phyloP scores from a whole-genome alignment of 37 sponge, comb jelly and placozoan genomes.

The Eunapius fragilis region DNA sequence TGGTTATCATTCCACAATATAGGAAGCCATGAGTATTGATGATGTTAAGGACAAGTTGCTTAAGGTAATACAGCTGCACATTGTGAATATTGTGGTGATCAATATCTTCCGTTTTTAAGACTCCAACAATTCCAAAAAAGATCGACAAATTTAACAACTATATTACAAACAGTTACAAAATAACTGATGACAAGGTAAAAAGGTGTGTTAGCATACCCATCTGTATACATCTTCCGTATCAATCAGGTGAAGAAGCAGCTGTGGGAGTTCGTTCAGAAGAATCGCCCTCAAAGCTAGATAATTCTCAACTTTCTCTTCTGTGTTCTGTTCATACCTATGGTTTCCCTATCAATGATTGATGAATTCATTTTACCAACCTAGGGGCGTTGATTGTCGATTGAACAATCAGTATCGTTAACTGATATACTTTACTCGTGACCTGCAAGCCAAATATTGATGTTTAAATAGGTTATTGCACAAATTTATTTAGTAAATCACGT shows the following conservation, averaged over 20 bases:
- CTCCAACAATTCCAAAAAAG: constrained; percentile 81
- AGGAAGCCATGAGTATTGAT: constrained; percentile 25
- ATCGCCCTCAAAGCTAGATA: neutral
- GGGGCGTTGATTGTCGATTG: too few species aligned
- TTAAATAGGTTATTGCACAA: too few species aligned
- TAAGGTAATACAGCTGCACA: constrained; percentile 5
- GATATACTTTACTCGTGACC: too few species aligned
- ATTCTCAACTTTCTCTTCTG: neutral
- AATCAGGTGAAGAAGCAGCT: constrained; percentile 56
- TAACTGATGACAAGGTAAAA: constrained; percentile 63
- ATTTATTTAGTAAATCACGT: too few species aligned
- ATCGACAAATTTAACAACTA: constrained; percentile 78
- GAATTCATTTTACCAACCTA: neutral
- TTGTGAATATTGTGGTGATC: too few species aligned
- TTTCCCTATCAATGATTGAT: neutral
- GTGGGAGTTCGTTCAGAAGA: constrained; percentile 74
- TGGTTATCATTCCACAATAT: too few species aligned
- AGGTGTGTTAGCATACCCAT: neutral
- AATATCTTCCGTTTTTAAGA: neutral
- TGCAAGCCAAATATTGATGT: too few species aligned
- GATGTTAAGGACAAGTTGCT: constrained; percentile 60
- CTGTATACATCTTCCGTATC: neutral
- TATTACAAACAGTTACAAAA: constrained; percentile 63
- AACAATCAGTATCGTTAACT: too few species aligned
- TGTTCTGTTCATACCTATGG: neutral